phyloP scores from a whole-genome alignment of 2,797 vertebrate species.

The Cetoscarus ocellatus region DNA sequence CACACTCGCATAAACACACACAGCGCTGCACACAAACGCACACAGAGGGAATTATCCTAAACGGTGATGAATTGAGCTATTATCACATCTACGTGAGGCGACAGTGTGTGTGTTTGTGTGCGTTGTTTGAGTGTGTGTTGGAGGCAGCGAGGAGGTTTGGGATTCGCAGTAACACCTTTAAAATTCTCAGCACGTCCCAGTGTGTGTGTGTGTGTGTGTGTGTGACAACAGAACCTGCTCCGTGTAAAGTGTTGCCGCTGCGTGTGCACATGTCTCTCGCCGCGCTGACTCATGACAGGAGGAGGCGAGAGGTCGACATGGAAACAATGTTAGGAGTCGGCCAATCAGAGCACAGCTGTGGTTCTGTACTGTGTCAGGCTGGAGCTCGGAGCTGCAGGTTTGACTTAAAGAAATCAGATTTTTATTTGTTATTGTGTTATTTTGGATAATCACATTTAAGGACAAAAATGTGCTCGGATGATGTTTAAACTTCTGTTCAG shows the following conservation, averaged over 20 bases:
- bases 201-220: conserved; percentile 3
- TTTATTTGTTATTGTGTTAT: too few relatives aligned
- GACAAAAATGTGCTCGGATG: too few relatives aligned
- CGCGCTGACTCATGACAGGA: conserved; percentile 62
- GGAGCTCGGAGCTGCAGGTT: too few relatives aligned
- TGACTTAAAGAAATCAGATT: too few relatives aligned
- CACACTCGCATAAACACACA: conserved; percentile 18
- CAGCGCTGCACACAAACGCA: conserved; percentile 12
- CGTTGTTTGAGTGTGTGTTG: conserved; percentile 22
- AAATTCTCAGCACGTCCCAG: conserved; percentile 24
- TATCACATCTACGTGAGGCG: conserved; percentile 33
- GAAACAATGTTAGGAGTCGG: conserved; percentile 46
- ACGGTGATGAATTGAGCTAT: conserved; percentile 56
- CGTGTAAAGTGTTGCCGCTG: conserved; percentile 3
- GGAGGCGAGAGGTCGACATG: conserved; percentile 59
- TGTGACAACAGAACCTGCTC: conserved; percentile 10
- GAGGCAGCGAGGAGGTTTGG: not conserved
- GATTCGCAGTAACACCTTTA: conserved; percentile 20
- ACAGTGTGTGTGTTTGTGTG: conserved; percentile 17
- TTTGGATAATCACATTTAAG: too few relatives aligned
- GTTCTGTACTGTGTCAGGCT: not conserved
- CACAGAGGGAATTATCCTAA: conserved; percentile 22
- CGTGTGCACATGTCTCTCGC: conserved; percentile 13
- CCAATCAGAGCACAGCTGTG: conserved; percentile 32
- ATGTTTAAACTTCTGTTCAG: too few relatives aligned